Conservation (phyloP, 2,113 vertebrate genomes). For the Australoheros scitulus region DNA sequence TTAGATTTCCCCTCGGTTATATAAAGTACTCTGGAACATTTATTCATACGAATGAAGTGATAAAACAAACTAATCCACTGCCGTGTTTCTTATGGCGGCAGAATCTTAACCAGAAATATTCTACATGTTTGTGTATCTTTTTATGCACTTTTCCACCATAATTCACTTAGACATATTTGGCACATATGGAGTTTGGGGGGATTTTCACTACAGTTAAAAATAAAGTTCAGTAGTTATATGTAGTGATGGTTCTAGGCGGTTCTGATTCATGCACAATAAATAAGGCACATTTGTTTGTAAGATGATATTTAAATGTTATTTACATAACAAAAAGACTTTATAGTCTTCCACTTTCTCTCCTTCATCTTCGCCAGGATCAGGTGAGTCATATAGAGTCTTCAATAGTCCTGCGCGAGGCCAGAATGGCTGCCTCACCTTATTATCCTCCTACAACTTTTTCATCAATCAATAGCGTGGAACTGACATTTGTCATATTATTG, state of each 20-base stretch:
- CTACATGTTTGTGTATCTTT: constrained; percentile 36
- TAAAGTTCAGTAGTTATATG: constrained; percentile 18
- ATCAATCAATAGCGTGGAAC: constrained; percentile 48
- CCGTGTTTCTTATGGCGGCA: not conserved
- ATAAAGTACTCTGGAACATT: not conserved
- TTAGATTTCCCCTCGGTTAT: not conserved
- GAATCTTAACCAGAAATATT: constrained; percentile 12
- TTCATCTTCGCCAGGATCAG: constrained; percentile 22
- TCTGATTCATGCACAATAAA: constrained; percentile 1
- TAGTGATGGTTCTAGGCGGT: not conserved
- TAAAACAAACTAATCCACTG: not conserved
- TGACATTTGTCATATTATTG: constrained; percentile 65
- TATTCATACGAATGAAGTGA: constrained; percentile 6
- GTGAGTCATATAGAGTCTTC: constrained; percentile 38
- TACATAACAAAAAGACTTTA: not conserved
- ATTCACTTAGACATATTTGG: constrained; percentile 40
- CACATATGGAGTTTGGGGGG: constrained; percentile 25
- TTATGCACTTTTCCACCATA: constrained; percentile 30
- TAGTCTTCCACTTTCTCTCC: not conserved
- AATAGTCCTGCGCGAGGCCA: not conserved
- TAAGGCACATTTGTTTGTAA: not conserved
- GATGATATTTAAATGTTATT: constrained; percentile 21
- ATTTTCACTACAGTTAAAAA: constrained; percentile 28
- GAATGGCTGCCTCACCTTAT: constrained; percentile 34
- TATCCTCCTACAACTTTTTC: constrained; percentile 39